Evolutionary conservation across 2,113 vertebrate genomes (phyloP).

Genomic region (Thalassarche chlororhynchos): DNA sequence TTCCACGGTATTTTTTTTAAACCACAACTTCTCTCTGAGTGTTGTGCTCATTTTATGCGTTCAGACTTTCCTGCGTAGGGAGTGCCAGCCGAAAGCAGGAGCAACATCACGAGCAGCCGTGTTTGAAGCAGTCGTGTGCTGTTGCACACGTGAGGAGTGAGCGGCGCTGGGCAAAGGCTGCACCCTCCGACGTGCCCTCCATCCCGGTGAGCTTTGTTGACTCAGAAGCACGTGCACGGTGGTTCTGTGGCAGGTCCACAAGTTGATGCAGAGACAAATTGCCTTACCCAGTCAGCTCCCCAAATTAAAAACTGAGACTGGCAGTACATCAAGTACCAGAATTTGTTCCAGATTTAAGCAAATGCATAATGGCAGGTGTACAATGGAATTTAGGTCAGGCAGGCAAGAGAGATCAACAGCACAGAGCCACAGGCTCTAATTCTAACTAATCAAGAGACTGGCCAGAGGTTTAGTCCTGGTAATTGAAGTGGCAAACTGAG

Average conservation of each 20-base stretch:
- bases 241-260: neutral
- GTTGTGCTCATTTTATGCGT: accelerated
- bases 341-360: slow-evolving; percentile 8
- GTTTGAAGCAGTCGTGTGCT: neutral
- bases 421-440: neutral
- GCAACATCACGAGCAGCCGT: accelerated
- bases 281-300: neutral
- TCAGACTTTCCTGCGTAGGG: neutral
- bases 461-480: neutral
- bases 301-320: neutral
- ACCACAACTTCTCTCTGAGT: too few relatives aligned
- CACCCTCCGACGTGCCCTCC: neutral
- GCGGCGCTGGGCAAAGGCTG: neutral
- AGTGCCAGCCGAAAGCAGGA: neutral
- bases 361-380: slow-evolving; percentile 30
- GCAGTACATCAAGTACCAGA: slow-evolving; percentile 51
- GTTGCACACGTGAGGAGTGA: accelerated
- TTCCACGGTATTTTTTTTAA: neutral
- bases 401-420: neutral
- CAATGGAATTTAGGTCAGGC: slow-evolving; percentile 49
- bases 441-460: neutral
- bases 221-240: neutral
- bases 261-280: neutral
- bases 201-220: neutral
- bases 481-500: neutral